phyloP scores from a whole-genome alignment of 1,140 invertebrate species.

The Camponotus vicinus region DNA sequence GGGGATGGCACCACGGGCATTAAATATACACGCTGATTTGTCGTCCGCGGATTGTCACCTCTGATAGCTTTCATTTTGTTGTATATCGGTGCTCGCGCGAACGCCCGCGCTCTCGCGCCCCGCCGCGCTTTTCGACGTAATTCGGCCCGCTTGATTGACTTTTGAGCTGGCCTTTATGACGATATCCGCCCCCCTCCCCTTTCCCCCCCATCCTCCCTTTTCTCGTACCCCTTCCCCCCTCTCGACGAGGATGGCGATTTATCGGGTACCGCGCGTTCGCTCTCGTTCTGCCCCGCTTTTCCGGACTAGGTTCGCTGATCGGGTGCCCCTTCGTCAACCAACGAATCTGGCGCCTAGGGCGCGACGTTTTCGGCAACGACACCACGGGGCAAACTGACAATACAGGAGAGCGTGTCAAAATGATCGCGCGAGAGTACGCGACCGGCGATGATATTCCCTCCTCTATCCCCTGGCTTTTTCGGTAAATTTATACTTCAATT shows the following conservation, averaged over 20 bases:
- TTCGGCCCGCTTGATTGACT: constrained; percentile 78
- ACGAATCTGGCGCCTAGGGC: constrained; percentile 52
- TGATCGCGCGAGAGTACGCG: constrained; percentile 50
- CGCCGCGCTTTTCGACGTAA: constrained; percentile 75
- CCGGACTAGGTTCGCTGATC: constrained; percentile 31
- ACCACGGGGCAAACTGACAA: constrained; percentile 53
- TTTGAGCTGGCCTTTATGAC: constrained; percentile 77
- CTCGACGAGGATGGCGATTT: constrained; percentile 63
- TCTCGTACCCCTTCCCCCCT: constrained; percentile 17
- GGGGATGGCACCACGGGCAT: constrained; percentile 76
- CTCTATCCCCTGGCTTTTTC: constrained; percentile 48
- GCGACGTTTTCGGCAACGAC: constrained; percentile 67
- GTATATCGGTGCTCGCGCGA: constrained; percentile 72
- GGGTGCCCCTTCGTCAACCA: constrained; percentile 59
- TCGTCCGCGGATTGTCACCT: constrained; percentile 83
- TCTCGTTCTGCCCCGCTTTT: constrained; percentile 68
- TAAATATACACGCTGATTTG: constrained; percentile 85
- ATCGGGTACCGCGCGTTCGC: constrained; percentile 62
- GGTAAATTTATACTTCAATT: constrained; percentile 60
- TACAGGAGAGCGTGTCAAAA: constrained; percentile 51
- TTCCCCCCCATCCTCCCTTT: constrained; percentile 13
- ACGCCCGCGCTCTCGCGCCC: constrained; percentile 50
- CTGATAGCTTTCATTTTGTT: constrained; percentile 83
- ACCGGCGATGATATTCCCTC: constrained; percentile 43
- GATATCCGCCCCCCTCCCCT: constrained; percentile 66